Conservation (phyloP, 2,797 vertebrate species). For the Liparis tanakae region DNA sequence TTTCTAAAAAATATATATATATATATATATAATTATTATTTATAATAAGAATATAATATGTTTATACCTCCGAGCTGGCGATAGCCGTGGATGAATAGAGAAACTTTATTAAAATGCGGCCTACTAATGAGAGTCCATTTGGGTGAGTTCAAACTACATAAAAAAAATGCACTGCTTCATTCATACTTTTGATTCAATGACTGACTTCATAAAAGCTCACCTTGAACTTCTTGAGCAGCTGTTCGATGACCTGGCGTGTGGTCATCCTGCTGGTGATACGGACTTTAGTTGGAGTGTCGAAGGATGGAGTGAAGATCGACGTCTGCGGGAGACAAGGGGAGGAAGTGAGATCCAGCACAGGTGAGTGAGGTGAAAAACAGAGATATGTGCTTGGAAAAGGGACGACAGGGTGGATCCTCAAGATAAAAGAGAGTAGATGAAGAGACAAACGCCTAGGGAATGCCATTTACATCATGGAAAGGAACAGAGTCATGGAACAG, state of each 20-base stretch:
- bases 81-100: too few relatives aligned
- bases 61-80: too few relatives aligned
- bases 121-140: neutral
- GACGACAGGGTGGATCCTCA: neutral
- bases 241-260: constrained; percentile 90
- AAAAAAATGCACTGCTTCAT: neutral
- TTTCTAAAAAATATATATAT: neutral
- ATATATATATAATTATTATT: neutral
- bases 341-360: neutral
- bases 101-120: too few relatives aligned
- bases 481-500: too few relatives aligned
- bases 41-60: neutral
- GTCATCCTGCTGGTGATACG: constrained; percentile 89
- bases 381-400: neutral
- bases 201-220: constrained; percentile 65
- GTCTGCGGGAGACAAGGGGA: constrained; percentile 80
- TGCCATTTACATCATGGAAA: too few relatives aligned
- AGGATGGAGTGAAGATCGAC: constrained; percentile 91
- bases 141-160: neutral
- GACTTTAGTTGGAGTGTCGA: constrained; percentile 91
- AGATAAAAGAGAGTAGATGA: neutral
- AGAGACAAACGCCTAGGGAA: neutral
- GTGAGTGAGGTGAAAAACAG: neutral
- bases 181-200: neutral
- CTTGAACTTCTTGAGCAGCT: constrained; percentile 94